phyloP scores from a whole-genome alignment of 2,888 invertebrate species.

The Argynnis bischoffii region DNA sequence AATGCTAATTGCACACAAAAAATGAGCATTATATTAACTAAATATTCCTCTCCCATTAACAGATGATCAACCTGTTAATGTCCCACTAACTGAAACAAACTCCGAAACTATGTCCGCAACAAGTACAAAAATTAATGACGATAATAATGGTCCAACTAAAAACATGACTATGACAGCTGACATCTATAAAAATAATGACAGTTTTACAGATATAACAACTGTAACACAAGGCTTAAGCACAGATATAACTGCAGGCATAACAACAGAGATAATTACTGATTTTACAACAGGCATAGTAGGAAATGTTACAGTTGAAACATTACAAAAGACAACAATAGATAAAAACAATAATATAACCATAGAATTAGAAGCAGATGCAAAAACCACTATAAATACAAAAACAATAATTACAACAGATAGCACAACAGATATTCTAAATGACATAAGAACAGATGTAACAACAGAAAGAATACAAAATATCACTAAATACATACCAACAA shows the following conservation, averaged over 20 bases:
- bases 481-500: too few species aligned
- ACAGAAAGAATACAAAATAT: too few species aligned
- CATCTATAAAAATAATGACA: neutral
- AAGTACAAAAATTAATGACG: constrained; percentile 33
- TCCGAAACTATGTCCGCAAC: constrained; percentile 52
- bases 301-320: neutral
- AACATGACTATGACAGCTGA: neutral
- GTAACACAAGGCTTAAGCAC: neutral
- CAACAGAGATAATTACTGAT: neutral
- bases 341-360: too few species aligned
- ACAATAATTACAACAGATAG: neutral
- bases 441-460: neutral
- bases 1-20: too few species aligned
- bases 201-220: constrained; percentile 6
- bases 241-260: neutral
- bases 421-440: neutral
- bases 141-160: constrained; percentile 14
- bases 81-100: constrained; percentile 76
- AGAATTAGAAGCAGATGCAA: neutral
- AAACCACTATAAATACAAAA: neutral
- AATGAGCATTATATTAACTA: constrained; percentile 25
- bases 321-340: neutral
- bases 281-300: neutral
- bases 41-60: constrained; percentile 75
- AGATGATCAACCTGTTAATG: constrained; percentile 76